A percentile compares a stretch with the other conserved stretches of the same genome.
phyloP scores from a whole-genome alignment of 2,113 vertebrate genomes.

The Protobothrops mucrosquamatus region DNA sequence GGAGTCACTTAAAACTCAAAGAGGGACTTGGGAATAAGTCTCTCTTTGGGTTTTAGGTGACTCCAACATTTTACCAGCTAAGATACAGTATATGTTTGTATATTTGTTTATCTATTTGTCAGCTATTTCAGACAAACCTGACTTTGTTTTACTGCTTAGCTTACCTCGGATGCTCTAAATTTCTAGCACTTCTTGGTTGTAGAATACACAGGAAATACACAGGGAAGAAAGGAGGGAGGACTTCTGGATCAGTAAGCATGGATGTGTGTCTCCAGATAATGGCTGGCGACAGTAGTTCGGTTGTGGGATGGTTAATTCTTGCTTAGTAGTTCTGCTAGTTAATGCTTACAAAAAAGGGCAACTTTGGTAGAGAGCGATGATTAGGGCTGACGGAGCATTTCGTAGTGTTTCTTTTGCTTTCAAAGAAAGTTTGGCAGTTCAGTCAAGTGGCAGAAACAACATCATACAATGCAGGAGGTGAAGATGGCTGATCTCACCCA shows the following conservation, averaged over 20 bases:
- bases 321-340: background rate
- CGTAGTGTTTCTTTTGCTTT: background rate
- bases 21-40: background rate
- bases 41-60: background rate
- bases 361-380: background rate
- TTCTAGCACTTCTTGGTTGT: background rate
- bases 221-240: background rate
- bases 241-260: background rate
- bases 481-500: background rate
- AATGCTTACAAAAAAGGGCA: background rate
- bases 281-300: background rate
- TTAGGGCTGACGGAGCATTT: background rate
- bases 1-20: background rate
- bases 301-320: background rate
- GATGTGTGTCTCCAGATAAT: constrained; percentile 26
- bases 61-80: no score
- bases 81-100: background rate
- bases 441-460: constrained; percentile 1
- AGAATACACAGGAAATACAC: background rate
- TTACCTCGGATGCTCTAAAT: background rate
- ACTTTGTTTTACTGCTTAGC: background rate
- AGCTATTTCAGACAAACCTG: background rate
- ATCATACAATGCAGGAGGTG: background rate
- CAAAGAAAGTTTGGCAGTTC: background rate
- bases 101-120: background rate